These are phyloP conservation scores for Eleutherodactylus coqui DNA, from an alignment of 2,797 vertebrate genomes.

Conservation along the genomic window DNA sequence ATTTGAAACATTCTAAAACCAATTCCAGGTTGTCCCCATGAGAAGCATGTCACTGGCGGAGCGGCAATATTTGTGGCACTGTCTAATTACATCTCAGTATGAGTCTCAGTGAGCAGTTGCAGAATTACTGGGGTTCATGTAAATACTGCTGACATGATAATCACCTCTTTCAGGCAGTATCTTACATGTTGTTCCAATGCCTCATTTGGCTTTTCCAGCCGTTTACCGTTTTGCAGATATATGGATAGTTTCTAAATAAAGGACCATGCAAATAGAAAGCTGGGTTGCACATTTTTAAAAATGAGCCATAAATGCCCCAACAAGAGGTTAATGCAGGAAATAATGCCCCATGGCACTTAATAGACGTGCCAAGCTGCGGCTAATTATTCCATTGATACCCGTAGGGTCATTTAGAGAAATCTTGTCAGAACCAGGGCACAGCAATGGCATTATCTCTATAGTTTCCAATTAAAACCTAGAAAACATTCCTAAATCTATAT, in stretches of 20 bases:
- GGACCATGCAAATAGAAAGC: background rate
- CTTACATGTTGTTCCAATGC: background rate
- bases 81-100: slow-evolving; percentile 1
- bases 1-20: background rate
- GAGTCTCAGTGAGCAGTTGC: background rate
- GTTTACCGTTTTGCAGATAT: background rate
- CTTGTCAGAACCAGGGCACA: slow-evolving; percentile 30
- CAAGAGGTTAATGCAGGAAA: background rate
- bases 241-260: background rate
- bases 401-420: slow-evolving; percentile 37
- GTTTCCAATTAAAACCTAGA: slow-evolving; percentile 49
- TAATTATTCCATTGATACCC: slow-evolving; percentile 16
- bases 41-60: slow-evolving; percentile 12
- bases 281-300: background rate
- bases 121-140: background rate
- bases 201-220: background rate
- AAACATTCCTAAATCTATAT: slow-evolving; percentile 50
- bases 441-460: slow-evolving; percentile 48
- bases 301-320: background rate
- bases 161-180: background rate
- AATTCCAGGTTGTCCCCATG: background rate
- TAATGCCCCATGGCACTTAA: slow-evolving; percentile 6
- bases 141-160: slow-evolving; percentile 12
- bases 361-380: background rate
- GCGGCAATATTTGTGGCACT: slow-evolving; percentile 22